phyloP scores from a whole-genome alignment of 2,888 invertebrate genomes.

The Drosophila algonquin region DNA sequence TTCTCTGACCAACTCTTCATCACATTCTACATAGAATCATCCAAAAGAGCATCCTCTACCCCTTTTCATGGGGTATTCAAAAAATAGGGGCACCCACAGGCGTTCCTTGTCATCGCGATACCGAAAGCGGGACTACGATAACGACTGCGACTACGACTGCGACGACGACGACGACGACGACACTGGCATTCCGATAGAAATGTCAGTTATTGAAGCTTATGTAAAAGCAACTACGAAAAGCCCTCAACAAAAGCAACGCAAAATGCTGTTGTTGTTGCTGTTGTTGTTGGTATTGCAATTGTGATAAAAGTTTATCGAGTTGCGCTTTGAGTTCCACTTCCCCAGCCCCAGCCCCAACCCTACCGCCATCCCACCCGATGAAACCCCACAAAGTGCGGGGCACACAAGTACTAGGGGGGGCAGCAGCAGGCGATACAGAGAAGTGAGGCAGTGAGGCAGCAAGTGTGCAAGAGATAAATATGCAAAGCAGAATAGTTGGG shows the following conservation, averaged over 20 bases:
- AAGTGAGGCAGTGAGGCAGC: constrained; percentile 51
- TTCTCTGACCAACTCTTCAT: neutral
- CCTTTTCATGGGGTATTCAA: constrained; percentile 19
- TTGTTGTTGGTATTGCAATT: constrained; percentile 61
- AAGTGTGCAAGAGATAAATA: constrained; percentile 74
- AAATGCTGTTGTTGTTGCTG: constrained; percentile 21
- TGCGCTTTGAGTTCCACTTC: constrained; percentile 53
- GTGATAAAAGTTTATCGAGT: constrained; percentile 78
- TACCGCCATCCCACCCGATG: neutral
- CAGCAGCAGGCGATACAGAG: constrained; percentile 18
- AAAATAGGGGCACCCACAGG: constrained; percentile 15
- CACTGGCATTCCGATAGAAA: constrained; percentile 30
- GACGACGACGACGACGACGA: neutral
- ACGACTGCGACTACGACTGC: constrained; percentile 20
- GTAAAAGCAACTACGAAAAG: constrained; percentile 40
- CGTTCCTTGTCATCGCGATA: constrained; percentile 41
- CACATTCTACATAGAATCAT: neutral
- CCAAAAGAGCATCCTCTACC: neutral
- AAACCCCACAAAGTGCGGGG: constrained; percentile 14
- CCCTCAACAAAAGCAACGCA: constrained; percentile 16
- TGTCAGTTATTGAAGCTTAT: constrained; percentile 48
- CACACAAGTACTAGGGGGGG: neutral
- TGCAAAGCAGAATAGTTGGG: constrained; percentile 57
- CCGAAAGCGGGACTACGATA: constrained; percentile 12
- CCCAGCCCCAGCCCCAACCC: no score